Evolutionary conservation across 2,888 invertebrate species (phyloP).

Genomic region (Stomorhina lunata): DNA sequence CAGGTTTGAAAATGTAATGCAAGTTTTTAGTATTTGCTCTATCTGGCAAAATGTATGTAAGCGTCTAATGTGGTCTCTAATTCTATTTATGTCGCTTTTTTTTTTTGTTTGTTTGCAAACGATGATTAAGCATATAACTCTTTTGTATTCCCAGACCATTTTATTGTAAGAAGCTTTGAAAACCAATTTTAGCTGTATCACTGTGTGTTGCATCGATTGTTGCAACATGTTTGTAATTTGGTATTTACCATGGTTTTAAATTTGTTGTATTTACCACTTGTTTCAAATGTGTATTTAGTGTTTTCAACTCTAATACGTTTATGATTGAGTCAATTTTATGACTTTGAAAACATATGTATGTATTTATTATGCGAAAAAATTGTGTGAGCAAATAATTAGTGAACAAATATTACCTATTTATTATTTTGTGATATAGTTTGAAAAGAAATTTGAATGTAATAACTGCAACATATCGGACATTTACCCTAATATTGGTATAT

Average conservation of each 20-base stretch:
- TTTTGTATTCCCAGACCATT: background rate
- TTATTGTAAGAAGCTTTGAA: slow-evolving; percentile 2
- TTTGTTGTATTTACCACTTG: background rate
- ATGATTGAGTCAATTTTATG: slow-evolving; percentile 17
- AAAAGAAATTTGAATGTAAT: too few species aligned
- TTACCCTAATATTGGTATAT: too few species aligned
- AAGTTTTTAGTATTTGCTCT: background rate
- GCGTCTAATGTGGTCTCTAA: background rate
- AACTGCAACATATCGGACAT: too few species aligned
- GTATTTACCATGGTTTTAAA: background rate
- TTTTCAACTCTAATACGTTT: background rate
- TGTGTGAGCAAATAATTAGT: background rate
- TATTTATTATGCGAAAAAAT: background rate
- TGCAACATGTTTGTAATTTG: slow-evolving; percentile 25
- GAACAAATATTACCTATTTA: too few species aligned
- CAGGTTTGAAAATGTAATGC: slow-evolving; percentile 26
- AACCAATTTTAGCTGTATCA: background rate
- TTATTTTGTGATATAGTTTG: too few species aligned
- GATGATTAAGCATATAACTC: background rate
- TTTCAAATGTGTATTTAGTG: background rate
- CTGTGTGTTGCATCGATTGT: background rate
- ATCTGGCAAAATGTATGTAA: too few species aligned
- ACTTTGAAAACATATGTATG: slow-evolving; percentile 26
- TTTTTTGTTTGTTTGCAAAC: background rate
- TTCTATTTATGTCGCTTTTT: background rate